Conservation (phyloP, 2,113 vertebrate genomes). For the Eulemur macaco region DNA sequence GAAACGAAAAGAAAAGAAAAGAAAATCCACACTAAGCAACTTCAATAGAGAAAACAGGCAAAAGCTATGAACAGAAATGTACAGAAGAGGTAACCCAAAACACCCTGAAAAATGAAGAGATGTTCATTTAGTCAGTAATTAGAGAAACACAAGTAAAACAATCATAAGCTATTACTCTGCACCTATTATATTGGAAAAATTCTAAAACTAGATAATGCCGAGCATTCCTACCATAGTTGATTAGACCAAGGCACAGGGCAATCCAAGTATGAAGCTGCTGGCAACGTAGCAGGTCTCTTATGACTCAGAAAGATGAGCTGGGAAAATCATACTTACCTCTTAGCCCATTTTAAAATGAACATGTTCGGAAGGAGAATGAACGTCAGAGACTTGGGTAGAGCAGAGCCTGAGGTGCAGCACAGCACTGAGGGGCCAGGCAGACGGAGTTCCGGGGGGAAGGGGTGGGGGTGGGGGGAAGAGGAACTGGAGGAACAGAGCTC, state of each 20-base stretch:
- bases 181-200: not conserved
- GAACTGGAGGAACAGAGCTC: not conserved
- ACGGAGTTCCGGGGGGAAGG: not conserved
- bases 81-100: not conserved
- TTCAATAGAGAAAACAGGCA: not conserved
- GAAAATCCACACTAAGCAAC: not conserved
- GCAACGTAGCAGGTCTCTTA: not conserved
- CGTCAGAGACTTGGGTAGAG: not conserved
- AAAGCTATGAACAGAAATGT: not conserved
- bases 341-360: not conserved
- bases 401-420: not conserved
- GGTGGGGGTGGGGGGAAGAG: not conserved
- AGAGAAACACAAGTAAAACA: not conserved
- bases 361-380: not conserved
- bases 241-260: not conserved
- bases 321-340: not conserved
- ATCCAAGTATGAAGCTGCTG: not conserved
- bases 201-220: not conserved
- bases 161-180: not conserved
- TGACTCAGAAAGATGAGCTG: not conserved
- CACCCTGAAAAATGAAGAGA: not conserved
- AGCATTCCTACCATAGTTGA: not conserved
- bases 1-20: too few relatives aligned
- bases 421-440: too few relatives aligned
- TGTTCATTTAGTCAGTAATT: not conserved